Base-by-base conservation (phyloP, 2,113 vertebrate genomes). In the Rhinolophus sinicus region DNA sequence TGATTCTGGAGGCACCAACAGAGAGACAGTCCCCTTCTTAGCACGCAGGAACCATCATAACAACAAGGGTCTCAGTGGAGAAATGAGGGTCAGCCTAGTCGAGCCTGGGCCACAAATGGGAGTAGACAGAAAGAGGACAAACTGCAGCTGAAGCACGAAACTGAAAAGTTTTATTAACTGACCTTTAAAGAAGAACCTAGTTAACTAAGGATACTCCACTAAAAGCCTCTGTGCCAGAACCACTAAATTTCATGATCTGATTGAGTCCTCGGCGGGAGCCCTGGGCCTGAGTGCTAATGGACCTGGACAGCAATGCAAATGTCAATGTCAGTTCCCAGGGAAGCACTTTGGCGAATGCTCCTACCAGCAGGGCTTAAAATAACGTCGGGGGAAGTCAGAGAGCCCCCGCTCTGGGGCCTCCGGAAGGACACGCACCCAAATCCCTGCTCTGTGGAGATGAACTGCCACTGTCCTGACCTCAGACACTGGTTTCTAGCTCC, bases 401-500 rank as follows among this genome's bases (percentile, higher is more conserved):
- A 38, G 19, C 24, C 19, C 52, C 16, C 5, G 0, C 12, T 86
- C 2, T 65, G 0, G 28, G 8, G 3, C 3, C 11, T 11, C 40
- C 8, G 2, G n/a, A 19, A 33, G 8, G 26, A 64, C 8, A 2
- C 0, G 0, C 24, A 1, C 8, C 16, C 14, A 24, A 14, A 35
- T 14, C 12, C n/a, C 0, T 30, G 47, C n/a, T 22, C 24, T 0
- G 1, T 2, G 2, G 33, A 72, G 13, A 21, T 30, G 3, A 22
- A 19, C 33, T 28, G 19, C 40, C 0, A 16, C 38, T 8, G 3
- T 7, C 33, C 4, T 16, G 35, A n/a, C 22, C n/a, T 8, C 62
- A 21, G 12, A 30, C 33, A 16, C 11, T 5, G 15, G 9, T 2
- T 35, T 64, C 47, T 62, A n/a, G 64, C 9, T 56, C 52, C 65